Base-by-base conservation (phyloP, 2,888 invertebrate species). In the Drosophila prostipennis region DNA sequence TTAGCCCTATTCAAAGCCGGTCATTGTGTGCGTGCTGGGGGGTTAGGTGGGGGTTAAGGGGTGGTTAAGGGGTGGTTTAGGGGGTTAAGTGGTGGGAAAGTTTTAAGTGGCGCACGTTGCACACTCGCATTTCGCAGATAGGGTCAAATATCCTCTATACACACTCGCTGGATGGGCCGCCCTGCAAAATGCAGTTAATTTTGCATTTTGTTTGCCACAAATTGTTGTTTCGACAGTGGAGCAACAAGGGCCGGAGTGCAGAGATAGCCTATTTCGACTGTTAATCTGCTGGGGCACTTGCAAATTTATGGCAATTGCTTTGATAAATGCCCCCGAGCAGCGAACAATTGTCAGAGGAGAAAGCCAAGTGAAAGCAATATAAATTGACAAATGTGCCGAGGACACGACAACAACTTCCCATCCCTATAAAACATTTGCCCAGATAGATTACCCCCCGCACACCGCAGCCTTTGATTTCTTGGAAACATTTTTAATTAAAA, bases 231-330 rank as follows among this genome's bases (percentile, higher is more conserved):
- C 42, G 29, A 71, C 11, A 53, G 48, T 32, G 37, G 19, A 23
- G 42, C 5, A n/a, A 16, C 19, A 37, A 32, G 19, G 54, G 64
- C 36, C n/a, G 52, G 45, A 36, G 7, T 32, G 7, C 11, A 11
- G 40, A 58, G 56, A 55, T 53, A 56, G 60, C 54, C 67, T 61
- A 71, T 72, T 83, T 81, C 56, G 76, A 70, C 69, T 71, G 72
- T 67, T 71, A 78, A 83, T 80, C 84, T 77, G 79, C 57, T 78
- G 87, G 84, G 81, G 76, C 65, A 61, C 69, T 80, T 69, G 70
- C 49, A 74, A 81, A 82, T 84, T 80, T 84, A 81, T 84, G 63
- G 81, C 77, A 60, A 76, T 74, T 67, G 80, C 70, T 70, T 68
- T 72, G 60, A 60, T 64, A 75, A 74, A 74, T 75, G 73, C 70